Base-by-base conservation (phyloP, 2,797 vertebrate genomes). In the Periparus ater region DNA sequence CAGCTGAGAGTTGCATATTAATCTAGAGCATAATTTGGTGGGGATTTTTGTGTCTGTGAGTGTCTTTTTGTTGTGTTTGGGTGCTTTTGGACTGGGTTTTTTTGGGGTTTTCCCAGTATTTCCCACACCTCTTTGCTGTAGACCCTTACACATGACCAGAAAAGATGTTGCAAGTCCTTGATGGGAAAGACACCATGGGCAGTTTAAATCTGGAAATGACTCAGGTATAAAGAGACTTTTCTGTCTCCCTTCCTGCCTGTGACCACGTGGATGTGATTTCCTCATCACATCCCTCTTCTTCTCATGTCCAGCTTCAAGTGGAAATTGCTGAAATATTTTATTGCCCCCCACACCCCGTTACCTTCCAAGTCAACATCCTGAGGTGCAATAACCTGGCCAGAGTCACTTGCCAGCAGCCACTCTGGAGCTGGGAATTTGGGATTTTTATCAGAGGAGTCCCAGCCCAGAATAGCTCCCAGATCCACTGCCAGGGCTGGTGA, bases 341-440 rank as follows among this genome's bases (percentile, higher is more conserved):
- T 19, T 55, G 26, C 4, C 36, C 34, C 36, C 36, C 29, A 12
- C 9, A 0, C 17, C 6, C 38, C 0, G 0, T 67, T 79, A 53
- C 60, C 89, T 82, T 40, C 47, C 40, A 40, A 45, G 81, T 80
- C 93, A 80, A 63, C 0, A 68, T 55, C 75, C 91, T 67, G 45
- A 73, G 42, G 75, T 30, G 29, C 68, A 94, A 6, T 44, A 53
- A 2, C 57, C 62, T 0, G 12, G n/a, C 25, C 30, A 86, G 61
- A 67, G 89, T 78, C 54, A 67, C 42, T 93, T 32, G 27, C 30
- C 53, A 6, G 23, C 57, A 67, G 45, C 3, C 5, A 44, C 71
- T 36, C 48, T 45, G 50, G 75, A 65, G 40, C 40, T 61, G 71
- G 61, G 27, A 66, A 44, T 22, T 25, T 57, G 53, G 80, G 67